phyloP scores from a whole-genome alignment of 2,888 invertebrate species.

The Phortica okadai region DNA sequence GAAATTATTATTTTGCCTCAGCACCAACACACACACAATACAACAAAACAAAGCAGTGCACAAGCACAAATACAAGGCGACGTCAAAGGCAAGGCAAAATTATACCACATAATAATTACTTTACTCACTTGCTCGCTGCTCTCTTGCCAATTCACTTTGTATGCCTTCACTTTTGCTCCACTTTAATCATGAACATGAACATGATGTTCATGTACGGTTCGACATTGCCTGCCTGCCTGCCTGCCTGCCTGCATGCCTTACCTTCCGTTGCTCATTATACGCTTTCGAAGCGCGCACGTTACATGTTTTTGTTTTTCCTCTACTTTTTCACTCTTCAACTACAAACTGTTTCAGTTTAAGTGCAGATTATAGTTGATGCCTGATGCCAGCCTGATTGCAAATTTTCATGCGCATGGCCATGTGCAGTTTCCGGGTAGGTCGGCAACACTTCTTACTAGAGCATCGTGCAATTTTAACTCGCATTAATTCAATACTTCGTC shows the following conservation, averaged over 20 bases:
- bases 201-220: neutral
- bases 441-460: slow-evolving; percentile 28
- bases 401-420: neutral
- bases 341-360: slow-evolving; percentile 53
- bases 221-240: neutral
- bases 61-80: neutral
- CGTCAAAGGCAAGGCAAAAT: slow-evolving; percentile 13
- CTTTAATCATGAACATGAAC: slow-evolving; percentile 24
- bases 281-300: slow-evolving; percentile 40
- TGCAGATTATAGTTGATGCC: slow-evolving; percentile 64
- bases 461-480: slow-evolving; percentile 1
- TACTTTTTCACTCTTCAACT: slow-evolving; percentile 47
- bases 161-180: slow-evolving; percentile 28
- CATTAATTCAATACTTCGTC: slow-evolving; percentile 22
- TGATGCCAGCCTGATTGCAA: slow-evolving; percentile 12
- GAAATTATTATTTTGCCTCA: slow-evolving; percentile 64
- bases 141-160: no score
- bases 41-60: slow-evolving; percentile 24
- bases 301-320: slow-evolving; percentile 37
- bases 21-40: slow-evolving; percentile 43
- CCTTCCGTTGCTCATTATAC: slow-evolving; percentile 12
- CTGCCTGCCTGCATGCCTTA: neutral
- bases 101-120: slow-evolving; percentile 33
- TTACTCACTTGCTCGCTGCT: slow-evolving; percentile 6
- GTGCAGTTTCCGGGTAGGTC: slow-evolving; percentile 62